Evolutionary conservation across 1,140 invertebrate species (phyloP).

Genomic region (Parapsyche elsis): DNA sequence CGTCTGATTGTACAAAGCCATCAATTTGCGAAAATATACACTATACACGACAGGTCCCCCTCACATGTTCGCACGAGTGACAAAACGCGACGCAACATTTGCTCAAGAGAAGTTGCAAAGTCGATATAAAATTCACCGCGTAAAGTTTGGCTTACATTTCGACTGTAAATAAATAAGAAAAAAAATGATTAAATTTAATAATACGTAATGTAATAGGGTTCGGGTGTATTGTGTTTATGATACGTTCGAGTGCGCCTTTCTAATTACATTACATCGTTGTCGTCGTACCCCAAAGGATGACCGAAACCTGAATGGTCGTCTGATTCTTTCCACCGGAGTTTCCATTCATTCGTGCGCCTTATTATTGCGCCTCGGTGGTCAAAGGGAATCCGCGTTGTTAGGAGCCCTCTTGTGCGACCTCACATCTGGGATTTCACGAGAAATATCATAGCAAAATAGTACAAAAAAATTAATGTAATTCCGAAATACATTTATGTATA

Average conservation of each 20-base stretch:
- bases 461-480: not conserved
- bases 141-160: too few relatives aligned
- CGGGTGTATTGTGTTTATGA: too few relatives aligned
- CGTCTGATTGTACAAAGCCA: slow-evolving; percentile 39
- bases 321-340: slow-evolving; percentile 9
- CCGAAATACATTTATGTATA: not conserved
- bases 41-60: too few relatives aligned
- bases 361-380: not conserved
- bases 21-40: slow-evolving; percentile 41
- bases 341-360: not conserved
- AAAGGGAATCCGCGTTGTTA: not conserved
- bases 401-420: not conserved
- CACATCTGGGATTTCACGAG: not conserved
- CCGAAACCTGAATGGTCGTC: not conserved
- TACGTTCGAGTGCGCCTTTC: not conserved
- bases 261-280: slow-evolving; percentile 10
- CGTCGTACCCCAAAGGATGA: not conserved
- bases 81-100: too few relatives aligned
- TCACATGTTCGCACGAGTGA: too few relatives aligned
- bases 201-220: too few relatives aligned
- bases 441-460: not conserved
- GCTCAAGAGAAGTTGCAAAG: too few relatives aligned
- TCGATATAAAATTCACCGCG: too few relatives aligned
- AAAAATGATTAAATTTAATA: not conserved
- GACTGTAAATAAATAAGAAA: not conserved